These are phyloP conservation scores for Larimichthys crocea DNA, from an alignment of 2,113 vertebrate species.

Conservation along the genomic window DNA sequence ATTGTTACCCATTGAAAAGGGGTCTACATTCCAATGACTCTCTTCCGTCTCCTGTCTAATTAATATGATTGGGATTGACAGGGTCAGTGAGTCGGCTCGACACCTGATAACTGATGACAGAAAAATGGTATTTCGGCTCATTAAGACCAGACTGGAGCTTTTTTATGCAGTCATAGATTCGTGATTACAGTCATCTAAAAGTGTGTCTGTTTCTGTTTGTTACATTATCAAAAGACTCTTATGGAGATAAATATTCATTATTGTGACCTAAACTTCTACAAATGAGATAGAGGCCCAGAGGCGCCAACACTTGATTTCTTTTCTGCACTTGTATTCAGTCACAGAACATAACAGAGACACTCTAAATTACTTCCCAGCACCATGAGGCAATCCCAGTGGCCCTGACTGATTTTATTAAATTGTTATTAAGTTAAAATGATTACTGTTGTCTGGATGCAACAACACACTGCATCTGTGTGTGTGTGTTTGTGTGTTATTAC, in stretches of 20 bases:
- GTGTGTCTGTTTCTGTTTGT: background rate
- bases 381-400: background rate
- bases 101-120: background rate
- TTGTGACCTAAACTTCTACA: background rate
- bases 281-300: background rate
- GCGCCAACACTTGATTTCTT: background rate
- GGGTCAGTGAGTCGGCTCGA: background rate
- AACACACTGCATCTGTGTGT: background rate
- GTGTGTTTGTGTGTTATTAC: background rate
- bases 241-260: background rate
- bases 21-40: background rate
- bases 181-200: background rate
- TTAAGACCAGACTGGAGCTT: background rate
- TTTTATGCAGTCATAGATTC: background rate
- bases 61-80: background rate
- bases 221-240: background rate
- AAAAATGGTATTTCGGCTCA: background rate
- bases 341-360: background rate
- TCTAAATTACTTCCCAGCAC: background rate
- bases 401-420: background rate
- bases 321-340: background rate
- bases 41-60: background rate
- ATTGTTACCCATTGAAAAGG: background rate
- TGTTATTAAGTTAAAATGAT: background rate
- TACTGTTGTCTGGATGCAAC: background rate